phyloP scores from a whole-genome alignment of 2,113 vertebrate genomes.

The Brachypteracias leptosomus region DNA sequence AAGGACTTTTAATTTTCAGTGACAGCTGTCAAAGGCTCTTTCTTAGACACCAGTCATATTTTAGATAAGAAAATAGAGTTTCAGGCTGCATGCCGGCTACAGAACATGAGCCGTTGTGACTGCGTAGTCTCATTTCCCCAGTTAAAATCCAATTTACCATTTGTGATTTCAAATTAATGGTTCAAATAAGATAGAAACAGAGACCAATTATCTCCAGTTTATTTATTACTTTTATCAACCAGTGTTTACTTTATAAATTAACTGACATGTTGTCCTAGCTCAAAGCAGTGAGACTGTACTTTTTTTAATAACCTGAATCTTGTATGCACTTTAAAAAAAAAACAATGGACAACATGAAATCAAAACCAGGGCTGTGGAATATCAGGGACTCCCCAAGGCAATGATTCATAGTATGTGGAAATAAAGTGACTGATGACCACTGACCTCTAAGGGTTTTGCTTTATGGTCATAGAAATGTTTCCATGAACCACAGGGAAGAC shows the following conservation, averaged over 20 bases:
- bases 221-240: conserved; percentile 55
- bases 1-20: conserved; percentile 59
- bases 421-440: background rate
- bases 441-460: background rate
- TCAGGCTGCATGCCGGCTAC: background rate
- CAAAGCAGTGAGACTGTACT: background rate
- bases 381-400: background rate
- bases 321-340: background rate
- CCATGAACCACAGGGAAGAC: background rate
- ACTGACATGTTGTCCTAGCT: background rate
- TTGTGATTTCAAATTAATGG: conserved; percentile 64
- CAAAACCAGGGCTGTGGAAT: background rate
- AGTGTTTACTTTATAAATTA: conserved; percentile 63
- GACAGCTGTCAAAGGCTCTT: conserved; percentile 57
- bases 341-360: background rate
- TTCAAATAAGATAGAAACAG: conserved; percentile 70
- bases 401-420: background rate
- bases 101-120: background rate
- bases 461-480: background rate
- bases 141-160: conserved; percentile 74
- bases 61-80: conserved; percentile 27
- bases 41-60: conserved; percentile 34
- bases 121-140: conserved; percentile 2
- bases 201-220: conserved; percentile 72
- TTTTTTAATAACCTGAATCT: background rate